phyloP scores from a whole-genome alignment of 2,888 invertebrate genomes.

The Conus canariensis region DNA sequence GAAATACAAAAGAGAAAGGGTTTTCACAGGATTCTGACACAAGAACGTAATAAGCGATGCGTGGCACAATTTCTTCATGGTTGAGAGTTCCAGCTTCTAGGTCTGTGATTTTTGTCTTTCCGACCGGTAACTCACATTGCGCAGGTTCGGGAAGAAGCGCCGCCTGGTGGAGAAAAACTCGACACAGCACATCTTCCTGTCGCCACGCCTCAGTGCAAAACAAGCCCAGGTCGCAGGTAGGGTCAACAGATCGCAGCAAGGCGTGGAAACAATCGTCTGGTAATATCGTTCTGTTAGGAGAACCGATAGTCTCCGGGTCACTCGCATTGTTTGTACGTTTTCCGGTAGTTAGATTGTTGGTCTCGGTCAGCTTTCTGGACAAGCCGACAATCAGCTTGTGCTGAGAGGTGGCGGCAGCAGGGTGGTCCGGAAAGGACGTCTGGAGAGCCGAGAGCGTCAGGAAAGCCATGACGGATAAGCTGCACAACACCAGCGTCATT shows the following conservation, averaged over 20 bases:
- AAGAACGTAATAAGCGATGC: slow-evolving; percentile 48
- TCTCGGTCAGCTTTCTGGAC: not conserved
- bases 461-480: not conserved
- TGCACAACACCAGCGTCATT: not conserved
- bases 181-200: slow-evolving; percentile 36
- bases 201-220: slow-evolving; percentile 35
- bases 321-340: not conserved
- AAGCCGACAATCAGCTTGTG: too few species aligned
- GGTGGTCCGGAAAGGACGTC: not conserved
- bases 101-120: not conserved
- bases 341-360: not conserved
- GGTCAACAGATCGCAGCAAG: slow-evolving; percentile 26
- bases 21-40: slow-evolving; percentile 34
- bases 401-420: not conserved
- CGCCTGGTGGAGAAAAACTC: slow-evolving; percentile 31
- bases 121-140: slow-evolving; percentile 7
- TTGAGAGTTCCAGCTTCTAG: not conserved
- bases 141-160: not conserved
- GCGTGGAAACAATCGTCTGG: slow-evolving; percentile 30
- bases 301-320: not conserved
- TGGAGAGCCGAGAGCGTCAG: not conserved
- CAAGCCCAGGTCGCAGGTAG: slow-evolving; percentile 23
- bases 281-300: not conserved
- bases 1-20: slow-evolving; percentile 37
- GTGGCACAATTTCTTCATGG: not conserved